A percentile compares a stretch with the other conserved stretches of the same genome.
Conservation (phyloP, 1,140 invertebrate species). For the Drosophila setifemur region DNA sequence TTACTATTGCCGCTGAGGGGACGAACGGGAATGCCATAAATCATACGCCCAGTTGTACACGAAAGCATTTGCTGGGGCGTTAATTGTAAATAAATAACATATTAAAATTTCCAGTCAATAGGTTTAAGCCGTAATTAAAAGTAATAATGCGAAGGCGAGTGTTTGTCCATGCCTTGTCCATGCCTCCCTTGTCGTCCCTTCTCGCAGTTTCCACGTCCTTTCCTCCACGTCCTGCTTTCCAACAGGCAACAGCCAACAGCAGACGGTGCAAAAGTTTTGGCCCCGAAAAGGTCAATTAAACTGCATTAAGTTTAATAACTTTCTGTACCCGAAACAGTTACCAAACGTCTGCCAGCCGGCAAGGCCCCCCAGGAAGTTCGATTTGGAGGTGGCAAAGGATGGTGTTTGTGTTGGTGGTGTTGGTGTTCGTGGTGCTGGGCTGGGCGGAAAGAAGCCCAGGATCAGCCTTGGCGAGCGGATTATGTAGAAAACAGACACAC, state of each 20-base stretch:
- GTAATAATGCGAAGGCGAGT: conserved; percentile 67
- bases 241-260: conserved; percentile 54
- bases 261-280: conserved; percentile 72
- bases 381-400: conserved; percentile 16
- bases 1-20: conserved; percentile 28
- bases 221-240: background rate
- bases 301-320: conserved; percentile 81
- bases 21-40: conserved; percentile 60
- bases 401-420: background rate
- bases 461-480: conserved; percentile 63
- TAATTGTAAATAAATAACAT: conserved; percentile 81
- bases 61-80: conserved; percentile 59
- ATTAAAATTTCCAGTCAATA: conserved; percentile 81
- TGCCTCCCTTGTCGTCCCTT: background rate
- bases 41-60: conserved; percentile 75
- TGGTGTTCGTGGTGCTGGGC: background rate
- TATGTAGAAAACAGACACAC: conserved; percentile 66
- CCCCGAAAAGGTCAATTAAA: conserved; percentile 74
- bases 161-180: conserved; percentile 18
- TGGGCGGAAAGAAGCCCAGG: background rate
- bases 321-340: conserved; percentile 61
- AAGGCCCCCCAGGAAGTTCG: conserved; percentile 35
- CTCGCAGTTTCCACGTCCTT: conserved; percentile 6
- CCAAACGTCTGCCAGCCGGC: conserved; percentile 44
- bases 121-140: conserved; percentile 79